Percentiles rank a stretch among this genome's conserved stretches.
These are phyloP conservation scores for Entomobrya multifasciata DNA, from an alignment of 2,888 invertebrate genomes.

Conservation along the genomic window DNA sequence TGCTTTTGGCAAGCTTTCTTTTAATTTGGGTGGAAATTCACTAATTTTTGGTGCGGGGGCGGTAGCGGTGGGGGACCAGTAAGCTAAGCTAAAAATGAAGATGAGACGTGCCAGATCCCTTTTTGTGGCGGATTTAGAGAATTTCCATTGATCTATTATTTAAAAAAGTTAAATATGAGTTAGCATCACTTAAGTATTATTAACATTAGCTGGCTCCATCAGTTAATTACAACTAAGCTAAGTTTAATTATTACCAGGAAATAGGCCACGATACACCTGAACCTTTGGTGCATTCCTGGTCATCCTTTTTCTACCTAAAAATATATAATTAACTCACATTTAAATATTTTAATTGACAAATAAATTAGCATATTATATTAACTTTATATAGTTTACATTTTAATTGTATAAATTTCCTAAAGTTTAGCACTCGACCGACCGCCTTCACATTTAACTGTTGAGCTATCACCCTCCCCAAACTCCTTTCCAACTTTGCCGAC, in stretches of 20 bases:
- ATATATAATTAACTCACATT: no score
- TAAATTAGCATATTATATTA: no score
- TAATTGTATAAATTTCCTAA: not conserved
- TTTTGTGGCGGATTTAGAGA: not conserved
- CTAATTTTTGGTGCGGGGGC: no score
- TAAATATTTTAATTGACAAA: no score
- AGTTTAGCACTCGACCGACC: not conserved
- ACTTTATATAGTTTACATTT: no score
- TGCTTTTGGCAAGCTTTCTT: no score
- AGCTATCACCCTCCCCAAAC: not conserved
- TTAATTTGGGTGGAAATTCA: no score
- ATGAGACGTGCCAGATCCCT: not conserved
- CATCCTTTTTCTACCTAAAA: not conserved
- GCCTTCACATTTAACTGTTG: slow-evolving; percentile 8
- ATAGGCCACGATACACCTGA: not conserved
- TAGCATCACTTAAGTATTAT: no score
- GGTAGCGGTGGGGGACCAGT: no score
- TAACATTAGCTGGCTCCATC: no score
- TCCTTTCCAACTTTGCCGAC: not conserved
- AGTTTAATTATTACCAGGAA: not conserved
- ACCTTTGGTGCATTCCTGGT: not conserved
- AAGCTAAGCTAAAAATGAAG: not conserved
- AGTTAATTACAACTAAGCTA: no score
- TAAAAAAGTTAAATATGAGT: no score
- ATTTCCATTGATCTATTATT: not conserved